Evolutionary conservation across 2,888 invertebrate genomes (phyloP), one percentile per base, ranked within the genome.

Genomic region (Drosophila phalerata): DNA sequence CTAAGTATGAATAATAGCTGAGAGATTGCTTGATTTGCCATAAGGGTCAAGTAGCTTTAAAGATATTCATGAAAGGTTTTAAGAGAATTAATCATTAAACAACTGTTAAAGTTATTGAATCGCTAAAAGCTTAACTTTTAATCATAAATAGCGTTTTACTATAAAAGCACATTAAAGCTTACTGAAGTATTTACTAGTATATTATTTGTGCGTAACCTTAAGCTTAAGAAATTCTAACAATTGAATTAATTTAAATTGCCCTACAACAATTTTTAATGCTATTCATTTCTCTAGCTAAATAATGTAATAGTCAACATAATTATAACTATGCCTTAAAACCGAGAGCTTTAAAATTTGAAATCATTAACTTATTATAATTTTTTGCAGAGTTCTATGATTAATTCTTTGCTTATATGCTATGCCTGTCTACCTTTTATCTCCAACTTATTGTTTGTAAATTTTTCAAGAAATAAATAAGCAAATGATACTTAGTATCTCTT

Each of bases 401-500:
- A 22, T 40, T 10, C 30, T 28, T 11, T 11, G 15, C 25, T 53
- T 40, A 15, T 28, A 17, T 9, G 9, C 10, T 4, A 13, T 13
- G 3, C 8, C n/a, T 3, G 30, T 37, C 10, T 15, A 17, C 17
- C 13, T 5, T 19, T 43, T 32, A 25, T 15, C 4, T 9, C 13
- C 56, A 17, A 48, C 15, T 45, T n/a, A 4, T 43, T 15, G 13
- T 45, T 17, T 5, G 11, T 17, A 65, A 60, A 48, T 43, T 60
- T 52, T 67, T 71, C 15, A 5, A 30, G 43, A 55, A 55, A 72
- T 69, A 77, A 62, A 69, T 65, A 34, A 37, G 37, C 51, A 9
- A 73, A 42, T 62, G 69, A 66, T 73, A 40, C 42, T 56, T 63
- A 61, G 60, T 52, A 61, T 69, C 51, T 38, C 60, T 61, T 73